Conservation (phyloP, 2,797 vertebrate species). For the Artibeus jamaicensis region DNA sequence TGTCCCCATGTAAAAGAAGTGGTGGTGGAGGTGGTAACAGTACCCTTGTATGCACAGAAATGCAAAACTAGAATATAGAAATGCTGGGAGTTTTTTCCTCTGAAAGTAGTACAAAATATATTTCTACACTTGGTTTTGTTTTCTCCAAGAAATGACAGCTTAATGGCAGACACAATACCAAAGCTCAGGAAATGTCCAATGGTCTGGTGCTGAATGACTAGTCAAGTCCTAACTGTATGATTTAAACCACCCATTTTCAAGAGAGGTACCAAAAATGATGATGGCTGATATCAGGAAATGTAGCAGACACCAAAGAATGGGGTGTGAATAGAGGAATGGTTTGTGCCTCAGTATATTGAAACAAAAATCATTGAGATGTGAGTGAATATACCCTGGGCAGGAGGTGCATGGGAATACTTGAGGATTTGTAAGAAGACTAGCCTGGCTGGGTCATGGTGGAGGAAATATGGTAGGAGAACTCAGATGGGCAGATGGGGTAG, state of each 20-base stretch:
- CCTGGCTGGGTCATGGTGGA: not conserved
- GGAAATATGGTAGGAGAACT: too few relatives aligned
- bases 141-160: not conserved
- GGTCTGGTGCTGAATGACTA: not conserved
- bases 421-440: not conserved
- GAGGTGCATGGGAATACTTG: not conserved
- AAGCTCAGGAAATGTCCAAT: not conserved
- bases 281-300: not conserved
- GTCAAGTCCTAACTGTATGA: not conserved
- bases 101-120: not conserved
- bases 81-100: not conserved
- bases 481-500: too few relatives aligned
- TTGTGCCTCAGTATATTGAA: not conserved
- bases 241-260: not conserved
- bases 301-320: not conserved
- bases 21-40: not conserved
- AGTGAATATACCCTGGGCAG: not conserved
- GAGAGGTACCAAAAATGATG: not conserved
- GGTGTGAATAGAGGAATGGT: not conserved
- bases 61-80: not conserved
- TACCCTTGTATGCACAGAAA: not conserved
- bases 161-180: not conserved
- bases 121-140: not conserved
- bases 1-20: not conserved
- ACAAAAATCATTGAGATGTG: not conserved